Evolutionary conservation across 2,113 vertebrate species (phyloP).

Genomic region (Bos javanicus): DNA sequence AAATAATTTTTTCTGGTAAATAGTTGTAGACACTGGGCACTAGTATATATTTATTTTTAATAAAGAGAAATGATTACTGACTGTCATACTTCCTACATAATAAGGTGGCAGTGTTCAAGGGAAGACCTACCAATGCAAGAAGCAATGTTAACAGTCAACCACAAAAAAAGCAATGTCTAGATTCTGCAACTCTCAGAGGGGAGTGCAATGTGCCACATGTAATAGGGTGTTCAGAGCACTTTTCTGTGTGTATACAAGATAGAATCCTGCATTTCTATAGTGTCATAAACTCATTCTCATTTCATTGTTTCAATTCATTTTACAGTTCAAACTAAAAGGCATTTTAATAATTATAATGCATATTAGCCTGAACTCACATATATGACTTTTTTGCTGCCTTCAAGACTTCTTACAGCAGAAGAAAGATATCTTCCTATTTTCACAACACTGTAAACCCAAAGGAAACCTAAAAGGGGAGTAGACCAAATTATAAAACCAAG

Average conservation of each 20-base stretch:
- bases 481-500: not conserved
- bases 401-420: not conserved
- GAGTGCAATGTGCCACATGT: accelerated
- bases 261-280: not conserved
- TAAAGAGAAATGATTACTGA: conserved; percentile 14
- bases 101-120: not conserved
- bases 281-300: not conserved
- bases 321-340: not conserved
- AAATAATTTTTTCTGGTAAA: not conserved
- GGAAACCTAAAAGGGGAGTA: not conserved
- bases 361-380: not conserved
- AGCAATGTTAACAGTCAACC: not conserved
- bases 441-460: not conserved
- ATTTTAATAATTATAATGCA: not conserved
- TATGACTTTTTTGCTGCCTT: not conserved
- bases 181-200: not conserved
- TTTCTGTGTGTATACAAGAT: not conserved
- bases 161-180: not conserved
- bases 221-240: not conserved
- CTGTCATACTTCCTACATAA: not conserved
- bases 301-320: conserved; percentile 4
- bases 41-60: conserved; percentile 2
- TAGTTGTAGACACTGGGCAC: not conserved
- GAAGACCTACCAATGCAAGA: not conserved
- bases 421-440: not conserved